These are phyloP conservation scores for Drosophila ezoana DNA, from an alignment of 2,888 invertebrate species.

Conservation along the genomic window DNA sequence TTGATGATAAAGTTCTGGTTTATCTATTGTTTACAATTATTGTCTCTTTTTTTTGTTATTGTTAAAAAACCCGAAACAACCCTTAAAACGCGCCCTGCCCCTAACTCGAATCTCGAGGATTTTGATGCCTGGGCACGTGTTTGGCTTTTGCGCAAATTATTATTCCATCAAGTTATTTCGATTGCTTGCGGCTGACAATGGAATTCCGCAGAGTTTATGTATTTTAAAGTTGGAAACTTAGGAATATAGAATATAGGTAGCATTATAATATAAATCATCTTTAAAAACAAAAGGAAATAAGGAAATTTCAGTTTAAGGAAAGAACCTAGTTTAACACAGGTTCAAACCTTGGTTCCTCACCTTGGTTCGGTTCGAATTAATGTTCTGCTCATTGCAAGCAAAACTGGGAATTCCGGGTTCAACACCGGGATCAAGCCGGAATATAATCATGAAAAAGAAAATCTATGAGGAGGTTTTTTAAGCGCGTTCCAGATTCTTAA, in stretches of 20 bases:
- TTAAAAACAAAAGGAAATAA: background rate
- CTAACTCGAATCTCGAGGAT: constrained; percentile 4
- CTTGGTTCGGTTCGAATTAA: too few relatives aligned
- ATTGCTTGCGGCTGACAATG: constrained; percentile 11
- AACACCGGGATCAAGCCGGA: too few relatives aligned
- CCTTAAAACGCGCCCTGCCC: constrained; percentile 23
- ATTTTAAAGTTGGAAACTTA: background rate
- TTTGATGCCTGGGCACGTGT: constrained; percentile 56
- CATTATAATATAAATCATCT: too few relatives aligned
- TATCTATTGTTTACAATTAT: constrained; percentile 69
- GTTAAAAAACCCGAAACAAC: constrained; percentile 38
- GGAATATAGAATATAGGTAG: too few relatives aligned
- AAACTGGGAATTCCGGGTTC: background rate
- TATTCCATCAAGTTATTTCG: constrained; percentile 33
- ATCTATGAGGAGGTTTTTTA: background rate
- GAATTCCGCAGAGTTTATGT: background rate
- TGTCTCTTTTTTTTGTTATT: constrained; percentile 40
- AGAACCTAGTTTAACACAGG: too few relatives aligned
- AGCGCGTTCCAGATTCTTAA: constrained; percentile 15
- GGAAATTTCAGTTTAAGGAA: too few relatives aligned
- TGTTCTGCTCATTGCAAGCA: too few relatives aligned
- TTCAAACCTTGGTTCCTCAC: too few relatives aligned
- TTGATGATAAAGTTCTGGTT: constrained; percentile 57
- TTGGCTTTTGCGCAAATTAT: constrained; percentile 50
- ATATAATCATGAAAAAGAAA: background rate